A percentile compares a stretch with the other conserved stretches of the same genome.
Evolutionary conservation across 2,113 vertebrate species (phyloP).

Genomic region (Scartelaos histophorus): DNA sequence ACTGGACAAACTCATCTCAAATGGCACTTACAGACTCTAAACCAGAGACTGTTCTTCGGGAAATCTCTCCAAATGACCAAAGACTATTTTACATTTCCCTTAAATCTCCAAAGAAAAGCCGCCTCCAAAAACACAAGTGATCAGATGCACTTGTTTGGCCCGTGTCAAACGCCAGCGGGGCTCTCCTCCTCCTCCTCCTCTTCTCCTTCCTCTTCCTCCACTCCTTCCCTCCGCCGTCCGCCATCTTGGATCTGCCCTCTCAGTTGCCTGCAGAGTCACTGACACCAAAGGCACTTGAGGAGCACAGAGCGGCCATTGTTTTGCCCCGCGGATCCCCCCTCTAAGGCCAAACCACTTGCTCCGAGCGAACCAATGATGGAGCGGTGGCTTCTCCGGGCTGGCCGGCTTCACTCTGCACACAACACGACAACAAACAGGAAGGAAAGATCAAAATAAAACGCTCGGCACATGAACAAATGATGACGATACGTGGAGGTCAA

Average conservation of each 20-base stretch:
- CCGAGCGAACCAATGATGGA: conserved; percentile 29
- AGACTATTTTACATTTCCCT: conserved; percentile 34
- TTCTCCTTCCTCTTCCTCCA: background rate
- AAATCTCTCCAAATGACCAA: conserved; percentile 34
- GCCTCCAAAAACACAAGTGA: conserved; percentile 43
- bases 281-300: conserved; percentile 73
- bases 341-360: conserved; percentile 72
- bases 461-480: no score
- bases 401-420: conserved; percentile 50
- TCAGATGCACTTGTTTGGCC: conserved; percentile 36
- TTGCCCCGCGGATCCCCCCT: conserved; percentile 58
- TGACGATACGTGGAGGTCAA: no score
- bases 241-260: conserved; percentile 76
- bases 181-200: conserved; percentile 28
- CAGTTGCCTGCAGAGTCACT: conserved; percentile 69
- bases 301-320: conserved; percentile 72
- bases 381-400: conserved; percentile 56
- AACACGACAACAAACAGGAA: conserved; percentile 51
- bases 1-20: conserved; percentile 33
- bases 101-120: conserved; percentile 33
- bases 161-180: conserved; percentile 63
- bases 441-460: no score
- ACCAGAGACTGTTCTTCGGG: conserved; percentile 12
- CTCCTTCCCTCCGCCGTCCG: conserved; percentile 33
- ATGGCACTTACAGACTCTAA: conserved; percentile 35